Evolutionary conservation across 2,888 invertebrate species (phyloP).

Genomic region (Chaetogeoica ovagalla): DNA sequence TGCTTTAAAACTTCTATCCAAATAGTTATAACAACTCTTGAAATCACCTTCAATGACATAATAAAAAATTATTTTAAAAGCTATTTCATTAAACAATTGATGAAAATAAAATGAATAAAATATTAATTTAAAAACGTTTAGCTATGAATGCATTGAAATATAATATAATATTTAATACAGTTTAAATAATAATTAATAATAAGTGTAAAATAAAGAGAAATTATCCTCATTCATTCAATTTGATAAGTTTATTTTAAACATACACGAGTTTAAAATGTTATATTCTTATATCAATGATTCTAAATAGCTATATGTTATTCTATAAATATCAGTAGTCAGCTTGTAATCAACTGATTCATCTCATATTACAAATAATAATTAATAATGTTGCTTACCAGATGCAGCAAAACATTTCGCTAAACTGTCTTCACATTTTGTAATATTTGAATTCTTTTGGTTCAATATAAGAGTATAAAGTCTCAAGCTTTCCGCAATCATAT

Average conservation of each 20-base stretch:
- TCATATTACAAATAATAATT: neutral
- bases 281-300: neutral
- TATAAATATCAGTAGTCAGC: neutral
- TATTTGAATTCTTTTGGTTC: slow-evolving; percentile 24
- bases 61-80: neutral
- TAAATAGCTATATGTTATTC: neutral
- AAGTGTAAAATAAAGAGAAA: neutral
- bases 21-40: slow-evolving; percentile 59
- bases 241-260: neutral
- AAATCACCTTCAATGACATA: slow-evolving; percentile 59
- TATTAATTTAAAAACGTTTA: too few relatives aligned
- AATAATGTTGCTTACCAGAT: slow-evolving; percentile 23
- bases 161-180: neutral
- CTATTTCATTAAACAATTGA: too few relatives aligned
- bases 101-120: too few relatives aligned
- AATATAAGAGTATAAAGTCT: neutral
- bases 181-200: neutral
- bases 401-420: slow-evolving; percentile 42
- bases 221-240: neutral
- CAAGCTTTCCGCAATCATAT: slow-evolving; percentile 10
- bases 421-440: slow-evolving; percentile 40
- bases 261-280: neutral
- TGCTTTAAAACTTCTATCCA: slow-evolving; percentile 66
- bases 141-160: too few relatives aligned
- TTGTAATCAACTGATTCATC: neutral